Base-by-base conservation (phyloP, 2,797 vertebrate genomes). In the Gambusia yucatana region DNA sequence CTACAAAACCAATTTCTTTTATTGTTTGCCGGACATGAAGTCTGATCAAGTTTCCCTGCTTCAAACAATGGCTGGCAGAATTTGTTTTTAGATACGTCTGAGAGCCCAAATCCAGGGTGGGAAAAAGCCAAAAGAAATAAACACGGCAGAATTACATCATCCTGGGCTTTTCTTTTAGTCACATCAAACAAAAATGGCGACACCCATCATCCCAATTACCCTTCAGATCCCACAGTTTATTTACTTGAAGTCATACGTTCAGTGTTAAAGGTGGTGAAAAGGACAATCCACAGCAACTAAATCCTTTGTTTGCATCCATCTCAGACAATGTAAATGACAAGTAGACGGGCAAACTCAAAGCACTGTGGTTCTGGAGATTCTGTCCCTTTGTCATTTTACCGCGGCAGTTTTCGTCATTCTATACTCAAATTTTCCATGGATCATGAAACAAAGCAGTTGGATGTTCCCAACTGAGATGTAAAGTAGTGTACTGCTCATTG, bases 41-140 rank as follows among this genome's bases (percentile, higher is more conserved):
- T 77, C 72, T 55, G 80, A 76, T 73, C 63, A 77, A 57, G 70
- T 82, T 76, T 76, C 20, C 30, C 57, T 73, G 46, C 28, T 78
- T 39, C 16, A 39, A 48, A 79, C 65, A 78, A 69, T 73, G 69
- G 61, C 22, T 13, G 33, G 44, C n/a, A 41, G 57, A 43, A 63
- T 78, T 72, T 55, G 46, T 30, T 75, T 52, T 73, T 41, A 16
- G 25, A 47, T 52, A 59, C 46, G 0, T 43, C 61, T 48, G 76
- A 33, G 78, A 61, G 47, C 72, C 73, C 63, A 55, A 59, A 73
- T 78, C 78, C 33, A 46, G 81, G 67, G 77, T 63, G 75, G 77
- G 59, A 80, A 39, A 2, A 30, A 16, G 33, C 50, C 50, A 41
- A 75, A 81, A 85, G 78, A 46, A 75, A 81, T 80, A 86, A 83